Conservation (phyloP, 2,888 invertebrate genomes). For the Meteorus cinctellus region DNA sequence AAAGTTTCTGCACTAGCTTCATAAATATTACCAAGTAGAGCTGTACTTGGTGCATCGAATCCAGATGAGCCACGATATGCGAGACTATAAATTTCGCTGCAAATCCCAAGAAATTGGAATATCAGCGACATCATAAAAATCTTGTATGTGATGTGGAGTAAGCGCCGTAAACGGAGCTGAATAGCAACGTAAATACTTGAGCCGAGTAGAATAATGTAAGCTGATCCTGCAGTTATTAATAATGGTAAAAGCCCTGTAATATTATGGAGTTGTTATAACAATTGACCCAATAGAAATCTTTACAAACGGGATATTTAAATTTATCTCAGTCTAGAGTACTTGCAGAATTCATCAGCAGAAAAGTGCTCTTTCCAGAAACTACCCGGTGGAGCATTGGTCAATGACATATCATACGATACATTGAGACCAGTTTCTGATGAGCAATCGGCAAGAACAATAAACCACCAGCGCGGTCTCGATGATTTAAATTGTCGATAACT, state of each 20-base stretch:
- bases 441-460: constrained; percentile 78
- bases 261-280: constrained; percentile 41
- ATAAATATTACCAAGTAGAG: constrained; percentile 80
- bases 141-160: constrained; percentile 92
- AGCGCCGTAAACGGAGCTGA: constrained; percentile 84
- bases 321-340: constrained; percentile 70
- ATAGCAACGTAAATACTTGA: constrained; percentile 84
- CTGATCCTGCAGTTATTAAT: constrained; percentile 82
- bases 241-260: constrained; percentile 89
- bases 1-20: constrained; percentile 84
- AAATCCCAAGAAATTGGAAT: constrained; percentile 82
- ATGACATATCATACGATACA: constrained; percentile 85
- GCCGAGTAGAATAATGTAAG: constrained; percentile 83
- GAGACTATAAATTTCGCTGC: constrained; percentile 82
- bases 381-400: constrained; percentile 90
- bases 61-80: constrained; percentile 87
- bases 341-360: constrained; percentile 96
- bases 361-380: constrained; percentile 93
- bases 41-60: constrained; percentile 74
- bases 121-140: constrained; percentile 84
- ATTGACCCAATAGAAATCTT: not conserved
- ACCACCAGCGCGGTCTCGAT: constrained; percentile 95
- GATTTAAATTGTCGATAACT: constrained; percentile 82
- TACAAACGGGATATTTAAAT: constrained; percentile 30
- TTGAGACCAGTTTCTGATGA: constrained; percentile 80